These are phyloP conservation scores for Trilocha varians DNA, from an alignment of 2,888 invertebrate genomes.

Conservation along the genomic window DNA sequence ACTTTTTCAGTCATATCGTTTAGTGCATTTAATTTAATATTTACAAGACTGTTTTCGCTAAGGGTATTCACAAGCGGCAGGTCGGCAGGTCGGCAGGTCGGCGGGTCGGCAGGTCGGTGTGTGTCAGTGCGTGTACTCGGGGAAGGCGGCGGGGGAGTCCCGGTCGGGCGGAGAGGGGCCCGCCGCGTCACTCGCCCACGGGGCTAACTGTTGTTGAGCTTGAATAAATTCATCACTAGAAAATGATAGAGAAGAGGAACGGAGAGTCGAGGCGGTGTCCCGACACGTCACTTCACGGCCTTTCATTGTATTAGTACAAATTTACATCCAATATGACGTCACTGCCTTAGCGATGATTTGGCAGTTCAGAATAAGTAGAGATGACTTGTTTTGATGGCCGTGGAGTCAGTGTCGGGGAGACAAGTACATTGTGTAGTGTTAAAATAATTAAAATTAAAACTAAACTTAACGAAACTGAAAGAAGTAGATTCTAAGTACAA, in stretches of 20 bases:
- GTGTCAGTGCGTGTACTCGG: constrained; percentile 84
- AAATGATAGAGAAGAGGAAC: constrained; percentile 88
- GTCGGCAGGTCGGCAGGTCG: no score
- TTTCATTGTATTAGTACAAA: not conserved
- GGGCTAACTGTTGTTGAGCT: constrained; percentile 97
- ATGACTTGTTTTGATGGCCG: not conserved
- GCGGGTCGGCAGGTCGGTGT: constrained; percentile 61
- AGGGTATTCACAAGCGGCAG: constrained; percentile 48
- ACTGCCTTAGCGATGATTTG: not conserved
- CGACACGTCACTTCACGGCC: constrained; percentile 16
- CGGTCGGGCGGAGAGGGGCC: constrained; percentile 45
- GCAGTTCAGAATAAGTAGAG: no score
- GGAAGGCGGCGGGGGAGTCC: constrained; percentile 68
- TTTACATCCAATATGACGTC: not conserved
- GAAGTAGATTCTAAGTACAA: no score
- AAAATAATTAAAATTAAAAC: not conserved
- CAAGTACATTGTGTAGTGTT: constrained; percentile 10
- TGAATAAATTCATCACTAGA: constrained; percentile 98
- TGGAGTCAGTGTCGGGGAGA: constrained; percentile 8
- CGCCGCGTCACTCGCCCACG: constrained; percentile 91
- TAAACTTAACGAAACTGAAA: not conserved
- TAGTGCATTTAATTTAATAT: constrained; percentile 59
- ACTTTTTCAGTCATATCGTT: constrained; percentile 63
- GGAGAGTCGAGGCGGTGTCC: constrained; percentile 69
- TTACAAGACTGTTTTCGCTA: constrained; percentile 52